A percentile compares a stretch with the other conserved stretches of the same genome.
Evolutionary conservation across 2,888 invertebrate genomes (phyloP).

Genomic region (Eurytoma adleriae): DNA sequence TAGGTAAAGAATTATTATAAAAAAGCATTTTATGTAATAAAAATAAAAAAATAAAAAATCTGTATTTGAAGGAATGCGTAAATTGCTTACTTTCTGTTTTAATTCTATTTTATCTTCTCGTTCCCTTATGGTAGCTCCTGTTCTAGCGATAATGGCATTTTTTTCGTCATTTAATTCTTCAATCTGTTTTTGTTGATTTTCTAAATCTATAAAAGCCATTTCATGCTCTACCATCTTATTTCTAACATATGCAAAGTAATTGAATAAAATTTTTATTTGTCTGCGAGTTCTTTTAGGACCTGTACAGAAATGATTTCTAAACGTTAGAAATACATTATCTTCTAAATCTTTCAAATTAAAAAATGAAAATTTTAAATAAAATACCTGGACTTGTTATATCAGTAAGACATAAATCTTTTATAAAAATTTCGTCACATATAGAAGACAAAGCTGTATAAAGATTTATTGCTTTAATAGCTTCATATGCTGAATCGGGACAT

Average conservation of each 20-base stretch:
- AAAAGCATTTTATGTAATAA: background rate
- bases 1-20: conserved; percentile 17
- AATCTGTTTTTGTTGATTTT: conserved; percentile 52
- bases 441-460: conserved; percentile 57
- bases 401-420: conserved; percentile 60
- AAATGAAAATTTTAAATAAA: background rate
- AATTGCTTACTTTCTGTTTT: conserved; percentile 57
- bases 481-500: conserved; percentile 55
- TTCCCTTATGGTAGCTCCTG: conserved; percentile 55
- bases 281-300: conserved; percentile 63
- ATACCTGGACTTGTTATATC: conserved; percentile 62
- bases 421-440: conserved; percentile 58
- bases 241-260: conserved; percentile 61
- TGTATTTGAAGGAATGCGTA: background rate
- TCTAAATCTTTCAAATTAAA: conserved; percentile 48
- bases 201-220: conserved; percentile 55
- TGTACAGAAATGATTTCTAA: conserved; percentile 10
- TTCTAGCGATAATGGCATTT: conserved; percentile 52
- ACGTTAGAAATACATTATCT: background rate
- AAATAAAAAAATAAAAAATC: background rate
- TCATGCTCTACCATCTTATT: conserved; percentile 58
- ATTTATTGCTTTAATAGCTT: conserved; percentile 59
- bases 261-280: conserved; percentile 60
- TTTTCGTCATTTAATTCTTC: conserved; percentile 56
- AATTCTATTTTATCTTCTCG: conserved; percentile 56